These are phyloP conservation scores for Busseola fusca DNA, from an alignment of 2,888 invertebrate species.

Conservation along the genomic window DNA sequence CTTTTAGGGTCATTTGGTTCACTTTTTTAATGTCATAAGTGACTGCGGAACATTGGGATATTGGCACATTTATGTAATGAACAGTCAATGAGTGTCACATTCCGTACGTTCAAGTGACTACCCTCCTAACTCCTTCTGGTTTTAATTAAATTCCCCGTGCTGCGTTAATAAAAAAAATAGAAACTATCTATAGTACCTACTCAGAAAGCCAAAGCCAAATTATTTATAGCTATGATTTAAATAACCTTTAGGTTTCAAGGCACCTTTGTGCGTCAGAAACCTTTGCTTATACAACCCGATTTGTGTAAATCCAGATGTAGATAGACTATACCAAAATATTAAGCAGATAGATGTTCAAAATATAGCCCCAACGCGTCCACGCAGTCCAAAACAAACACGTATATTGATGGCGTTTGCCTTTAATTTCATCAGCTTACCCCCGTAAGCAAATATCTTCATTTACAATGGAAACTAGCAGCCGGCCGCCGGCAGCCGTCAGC, in stretches of 20 bases:
- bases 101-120: background rate
- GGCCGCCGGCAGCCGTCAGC: conserved; percentile 5
- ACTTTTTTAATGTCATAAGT: conserved; percentile 26
- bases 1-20: conserved; percentile 10
- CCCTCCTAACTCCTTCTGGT: too few relatives aligned
- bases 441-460: conserved; percentile 57
- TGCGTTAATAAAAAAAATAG: background rate
- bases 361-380: background rate
- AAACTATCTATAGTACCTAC: background rate
- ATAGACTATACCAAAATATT: conserved; percentile 4
- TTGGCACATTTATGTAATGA: background rate
- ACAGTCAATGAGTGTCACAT: background rate
- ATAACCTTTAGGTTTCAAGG: background rate
- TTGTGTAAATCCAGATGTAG: background rate
- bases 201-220: background rate
- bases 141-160: too few relatives aligned
- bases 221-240: background rate
- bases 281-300: background rate
- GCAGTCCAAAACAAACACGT: conserved; percentile 22
- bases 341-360: background rate
- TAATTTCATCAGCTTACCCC: conserved; percentile 36
- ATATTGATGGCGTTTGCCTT: conserved; percentile 20
- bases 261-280: background rate
- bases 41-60: background rate
- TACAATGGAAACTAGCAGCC: conserved; percentile 57